Evolutionary conservation across 2,113 vertebrate species (phyloP), one percentile per base, ranked within the genome.

Genomic region (Arenaria interpres): DNA sequence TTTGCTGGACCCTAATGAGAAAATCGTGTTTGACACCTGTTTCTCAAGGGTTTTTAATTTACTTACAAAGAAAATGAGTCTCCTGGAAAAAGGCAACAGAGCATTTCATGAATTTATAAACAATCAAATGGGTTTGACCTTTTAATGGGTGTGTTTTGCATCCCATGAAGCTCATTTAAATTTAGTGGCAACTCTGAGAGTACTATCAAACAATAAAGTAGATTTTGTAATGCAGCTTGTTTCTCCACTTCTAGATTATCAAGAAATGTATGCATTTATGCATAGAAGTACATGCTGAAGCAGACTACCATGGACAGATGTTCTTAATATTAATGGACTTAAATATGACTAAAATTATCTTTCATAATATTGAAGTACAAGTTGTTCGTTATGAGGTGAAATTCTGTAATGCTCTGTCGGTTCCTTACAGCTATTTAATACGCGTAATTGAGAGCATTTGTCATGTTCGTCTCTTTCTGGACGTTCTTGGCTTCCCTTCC

Each of bases 341-440:
- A 92, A 94, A 79, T 81, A 59, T 63, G 37, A 77, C 43, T 81
- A 37, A 88, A 88, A 88, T 90, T 53, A 81, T 92, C n/a, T 84
- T 73, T 94, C 33, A 11, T 67, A 85, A 41, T 68, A 68, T 18
- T 1, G 1, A 78, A 76, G 11, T 57, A 59, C 2, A 5, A 85
- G 33, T 68, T 81, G 25, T 53, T 93, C 79, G 53, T 85, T 73
- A 88, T 14, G 33, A 85, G 22, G 30, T 80, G 48, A 95, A 88
- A 88, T 85, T 77, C 63, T 88, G 53, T 48, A 89, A 91, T 37
- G 43, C 35, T 88, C 53, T 67, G 28, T 57, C 73, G 57, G 43
- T 53, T 72, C 35, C 63, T 62, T 68, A 46, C 57, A 76, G 41
- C 35, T 78, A 28, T 16, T 79, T 86, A 50, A 78, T 39, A 54